Evolutionary conservation across 2,888 invertebrate genomes (phyloP), one percentile per base, ranked within the genome.

Genomic region (Meganola albula): DNA sequence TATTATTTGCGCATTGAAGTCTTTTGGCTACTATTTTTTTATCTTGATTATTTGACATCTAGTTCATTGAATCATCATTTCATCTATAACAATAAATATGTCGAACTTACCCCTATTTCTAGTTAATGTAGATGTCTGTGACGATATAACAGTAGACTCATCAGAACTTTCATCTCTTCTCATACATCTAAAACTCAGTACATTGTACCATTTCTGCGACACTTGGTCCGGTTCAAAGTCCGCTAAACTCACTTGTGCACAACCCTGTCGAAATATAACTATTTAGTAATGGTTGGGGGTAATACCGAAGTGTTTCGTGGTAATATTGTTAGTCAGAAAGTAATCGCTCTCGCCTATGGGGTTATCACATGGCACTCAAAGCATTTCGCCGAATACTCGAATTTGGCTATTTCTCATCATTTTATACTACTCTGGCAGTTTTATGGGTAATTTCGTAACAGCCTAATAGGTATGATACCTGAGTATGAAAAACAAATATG

Each of bases 81-180:
- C n/a, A n/a, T n/a, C n/a, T n/a, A n/a, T n/a, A n/a, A n/a, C n/a
- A n/a, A n/a, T n/a, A n/a, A n/a, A n/a, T n/a, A n/a, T n/a, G n/a
- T n/a, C n/a, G n/a, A 10, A 48, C 67, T 83, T 61, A 75, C 88
- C 91, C 88, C 93, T 93, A 78, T 96, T 97, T 59, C 98, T 90
- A 10, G 98, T 98, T 12, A 98, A 87, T 0, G 98, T 98, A 1
- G 97, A 98, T 1, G 98, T 97, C 74, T 98, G 97, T 7, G 97
- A 98, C 2, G 97, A 96, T 53, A 98, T 97, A 46, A 98, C 95
- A 0, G 98, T 98, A 10, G 96, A 96, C 71, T 98, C 98, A 70
- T 98, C 98, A 12, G 97, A 97, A 53, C 97, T 97, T 73, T 98
- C 98, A 66, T 98, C 98, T 68, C 92, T 82, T 22, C 80, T 64